Base-by-base conservation (phyloP, 2,113 vertebrate genomes). In the Varanus komodoensis region DNA sequence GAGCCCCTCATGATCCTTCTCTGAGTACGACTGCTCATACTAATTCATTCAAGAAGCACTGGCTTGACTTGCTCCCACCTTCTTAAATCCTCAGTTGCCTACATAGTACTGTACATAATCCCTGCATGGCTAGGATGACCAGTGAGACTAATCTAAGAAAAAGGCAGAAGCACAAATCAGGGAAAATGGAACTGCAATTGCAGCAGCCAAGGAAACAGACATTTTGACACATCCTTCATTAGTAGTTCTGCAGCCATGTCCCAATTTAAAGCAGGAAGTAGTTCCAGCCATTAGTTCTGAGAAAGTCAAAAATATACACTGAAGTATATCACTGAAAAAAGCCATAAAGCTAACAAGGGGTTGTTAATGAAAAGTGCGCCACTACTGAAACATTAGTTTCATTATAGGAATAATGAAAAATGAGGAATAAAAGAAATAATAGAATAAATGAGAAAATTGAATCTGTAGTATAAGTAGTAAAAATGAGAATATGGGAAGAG, bases 351-450 rank as follows among this genome's bases (percentile, higher is more conserved):
- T 64, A 52, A 75, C 61, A 34, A 69, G 32, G n/a, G 61, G 44
- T 32, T 32, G 4, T 84, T 69, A 85, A 74, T 54, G 17, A 44
- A 23, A 82, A 27, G 34, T 25, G 69, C 67, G 15, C 34, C 3
- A 6, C 82, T 44, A 25, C 48, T 71, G 64, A 23, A 25, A 23
- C 32, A 23, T 25, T 52, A n/a, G 23, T 14, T 15, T 73, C 68
- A 85, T 52, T 82, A 81, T 44, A 32, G 54, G n/a, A 82, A 82
- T 73, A 54, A 82, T 34, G 29, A 57, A 69, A 44, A 82, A 74
- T 61, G 29, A 38, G 32, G 84, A 89, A 73, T 89, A 61, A 91
- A 95, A 77, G 82, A 48, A 34, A 82, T 73, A 87, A 87, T 77
- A 54, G 34, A 93, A 73, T 93, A 92, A 93, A 4, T 5, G 64